Percentiles rank a stretch among this genome's conserved stretches.
Conservation (phyloP, 2,888 invertebrate genomes). For the Caenorhabditis japonica region DNA sequence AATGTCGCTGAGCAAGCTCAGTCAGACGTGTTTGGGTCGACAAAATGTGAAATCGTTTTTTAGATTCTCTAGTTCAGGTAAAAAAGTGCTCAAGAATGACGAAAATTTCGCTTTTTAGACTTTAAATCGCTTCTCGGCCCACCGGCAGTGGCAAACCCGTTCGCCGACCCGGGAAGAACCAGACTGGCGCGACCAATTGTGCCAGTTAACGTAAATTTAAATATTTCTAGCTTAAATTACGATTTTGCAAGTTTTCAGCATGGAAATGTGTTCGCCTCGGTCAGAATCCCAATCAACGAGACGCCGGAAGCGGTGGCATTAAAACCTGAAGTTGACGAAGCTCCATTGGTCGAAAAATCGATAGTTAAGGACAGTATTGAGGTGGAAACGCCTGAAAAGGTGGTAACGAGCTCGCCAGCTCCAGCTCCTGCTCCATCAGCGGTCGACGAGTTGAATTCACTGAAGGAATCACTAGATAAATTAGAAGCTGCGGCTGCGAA, state of each 20-base stretch:
- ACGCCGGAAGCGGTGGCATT: conserved; percentile 34
- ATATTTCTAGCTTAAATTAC: too few relatives aligned
- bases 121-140: conserved; percentile 52
- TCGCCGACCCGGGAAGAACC: conserved; percentile 34
- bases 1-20: conserved; percentile 53
- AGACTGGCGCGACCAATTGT: conserved; percentile 25
- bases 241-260: conserved; percentile 37
- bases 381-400: conserved; percentile 1
- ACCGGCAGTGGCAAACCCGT: conserved; percentile 49
- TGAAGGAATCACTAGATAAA: conserved; percentile 49
- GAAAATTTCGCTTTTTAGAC: conserved; percentile 16
- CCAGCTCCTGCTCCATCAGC: conserved; percentile 19
- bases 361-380: neutral
- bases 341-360: conserved; percentile 15
- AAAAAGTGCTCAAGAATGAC: neutral
- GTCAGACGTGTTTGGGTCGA: conserved; percentile 32
- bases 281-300: conserved; percentile 30
- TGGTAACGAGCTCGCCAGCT: conserved; percentile 5
- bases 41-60: conserved; percentile 26
- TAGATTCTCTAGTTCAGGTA: conserved; percentile 49
- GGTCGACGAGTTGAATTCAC: conserved; percentile 35
- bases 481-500: conserved; percentile 32
- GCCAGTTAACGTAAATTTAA: conserved; percentile 37
- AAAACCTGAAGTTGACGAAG: conserved; percentile 33
- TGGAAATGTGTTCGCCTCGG: conserved; percentile 47